Evolutionary conservation across 2,888 invertebrate species (phyloP), one percentile per base, ranked within the genome.

Genomic region (Xestoiulus laeticollis): DNA sequence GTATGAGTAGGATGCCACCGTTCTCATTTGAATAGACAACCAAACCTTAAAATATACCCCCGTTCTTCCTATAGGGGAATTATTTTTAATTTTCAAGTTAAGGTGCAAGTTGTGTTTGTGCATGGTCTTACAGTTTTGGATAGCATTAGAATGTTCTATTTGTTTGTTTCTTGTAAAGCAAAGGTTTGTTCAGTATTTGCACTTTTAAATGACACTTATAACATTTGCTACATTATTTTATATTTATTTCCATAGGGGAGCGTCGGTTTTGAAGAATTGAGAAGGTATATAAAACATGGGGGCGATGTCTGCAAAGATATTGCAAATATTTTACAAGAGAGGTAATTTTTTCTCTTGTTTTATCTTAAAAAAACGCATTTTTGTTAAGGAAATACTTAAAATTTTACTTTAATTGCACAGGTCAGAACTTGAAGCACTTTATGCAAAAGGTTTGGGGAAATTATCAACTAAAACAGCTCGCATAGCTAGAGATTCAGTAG

Each of bases 241-340:
- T 87, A 2, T 44, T 19, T 87, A n/a, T 89, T 89, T 89, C n/a
- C 90, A 83, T 94, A 98, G 98, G 97, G 94, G 88, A 96, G 97
- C 93, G 96, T 96, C 92, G 97, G 98, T 38, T 98, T 98, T 92
- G 98, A 98, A 91, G 98, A 98, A 92, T 94, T 98, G 86, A 94
- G 97, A 88, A 95, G 96, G 90, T 97, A 97, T 92, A 96, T 98
- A 90, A 98, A 98, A 92, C 97, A 97, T 92, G 98, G 98, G 78
- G 96, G 97, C 85, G 98, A 98, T 92, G 97, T 98, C 92, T 97
- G 97, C 93, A 98, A 98, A 91, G 98, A 98, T 91, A 93, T 98
- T 87, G 95, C 97, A 8, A 93, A 95, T 84, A 96, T 98, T 91
- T 93, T 98, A 90, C 97, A 97, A 92, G 98, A 98, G 93, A 96